A percentile compares a stretch with the other conserved stretches of the same genome.
Conservation (phyloP, 2,113 vertebrate genomes). For the Tragelaphus imberbis region DNA sequence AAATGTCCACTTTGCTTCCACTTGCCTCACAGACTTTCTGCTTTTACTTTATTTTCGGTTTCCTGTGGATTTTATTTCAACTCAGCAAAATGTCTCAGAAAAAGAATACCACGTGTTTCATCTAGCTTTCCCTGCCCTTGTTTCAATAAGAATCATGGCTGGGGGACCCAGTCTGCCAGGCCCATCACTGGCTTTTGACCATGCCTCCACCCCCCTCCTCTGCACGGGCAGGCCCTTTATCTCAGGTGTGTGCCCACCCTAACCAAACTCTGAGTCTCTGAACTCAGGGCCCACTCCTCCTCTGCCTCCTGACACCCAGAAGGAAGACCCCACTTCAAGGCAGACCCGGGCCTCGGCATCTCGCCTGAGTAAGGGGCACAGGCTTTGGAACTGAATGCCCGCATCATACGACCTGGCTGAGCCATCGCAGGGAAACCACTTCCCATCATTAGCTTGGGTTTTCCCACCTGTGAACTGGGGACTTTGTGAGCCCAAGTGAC, state of each 20-base stretch:
- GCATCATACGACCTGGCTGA: rapidly evolving
- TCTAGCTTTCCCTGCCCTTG: background rate
- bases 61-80: background rate
- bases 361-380: background rate
- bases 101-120: background rate
- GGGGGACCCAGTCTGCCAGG: background rate
- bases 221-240: background rate
- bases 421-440: background rate
- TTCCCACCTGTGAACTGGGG: background rate
- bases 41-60: background rate
- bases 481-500: background rate
- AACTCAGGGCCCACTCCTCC: background rate
- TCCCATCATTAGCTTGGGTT: background rate
- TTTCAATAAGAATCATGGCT: background rate
- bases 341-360: background rate
- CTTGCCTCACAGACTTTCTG: background rate
- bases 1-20: background rate
- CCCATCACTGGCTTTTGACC: background rate
- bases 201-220: background rate
- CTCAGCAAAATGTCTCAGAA: background rate
- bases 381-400: background rate
- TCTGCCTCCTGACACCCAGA: background rate
- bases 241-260: background rate
- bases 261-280: background rate
- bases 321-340: background rate